Base-by-base conservation (phyloP, 2,888 invertebrate genomes). In the Callimorpha dominula region DNA sequence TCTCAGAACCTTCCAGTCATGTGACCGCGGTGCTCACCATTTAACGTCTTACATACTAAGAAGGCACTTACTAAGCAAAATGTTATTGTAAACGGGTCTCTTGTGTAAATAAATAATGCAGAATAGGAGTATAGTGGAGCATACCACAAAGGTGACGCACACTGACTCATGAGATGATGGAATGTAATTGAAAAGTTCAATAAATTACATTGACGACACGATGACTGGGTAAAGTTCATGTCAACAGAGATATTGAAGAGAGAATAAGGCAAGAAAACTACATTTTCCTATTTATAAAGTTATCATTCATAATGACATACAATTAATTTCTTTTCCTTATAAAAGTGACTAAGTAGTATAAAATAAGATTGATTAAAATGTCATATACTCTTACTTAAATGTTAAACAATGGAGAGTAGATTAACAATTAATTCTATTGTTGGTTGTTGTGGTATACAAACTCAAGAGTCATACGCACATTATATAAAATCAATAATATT, bases 151-250 rank as follows among this genome's bases (percentile, higher is more conserved):
- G 78, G 75, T 86, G 86, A 86, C 83, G 78, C 82, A 84, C 74
- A 76, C 80, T 89, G 89, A 90, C 83, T 90, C 90, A 91, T 81
- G 70, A 81, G 81, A 86, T 89, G 90, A 91, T 90, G 90, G 87
- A 84, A 87, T 87, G 91, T 93, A 94, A 94, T 94, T 94, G 92
- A 91, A 93, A 89, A 64, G 31, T n/a, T 43, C 46, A 46, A 64
- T 46, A 9, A 60, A 64, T 46, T 64, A 43, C n/a, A 64, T 43
- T 64, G 9, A 64, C 8, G 64, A 43, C n/a, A 4, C 43, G 17
- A 64, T 43, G 42, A 63, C 40, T 31, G 15, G 12, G 4, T 12
- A 12, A 12, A 2, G 14, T 50, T 4, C 57, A 11, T 31, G 54
- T 54, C 54, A 54, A 42, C 42, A n/a, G 1, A 0, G 66, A 64